Evolutionary conservation across 2,113 vertebrate species (phyloP), one percentile per base, ranked within the genome.

Genomic region (Ciconia boyciana): DNA sequence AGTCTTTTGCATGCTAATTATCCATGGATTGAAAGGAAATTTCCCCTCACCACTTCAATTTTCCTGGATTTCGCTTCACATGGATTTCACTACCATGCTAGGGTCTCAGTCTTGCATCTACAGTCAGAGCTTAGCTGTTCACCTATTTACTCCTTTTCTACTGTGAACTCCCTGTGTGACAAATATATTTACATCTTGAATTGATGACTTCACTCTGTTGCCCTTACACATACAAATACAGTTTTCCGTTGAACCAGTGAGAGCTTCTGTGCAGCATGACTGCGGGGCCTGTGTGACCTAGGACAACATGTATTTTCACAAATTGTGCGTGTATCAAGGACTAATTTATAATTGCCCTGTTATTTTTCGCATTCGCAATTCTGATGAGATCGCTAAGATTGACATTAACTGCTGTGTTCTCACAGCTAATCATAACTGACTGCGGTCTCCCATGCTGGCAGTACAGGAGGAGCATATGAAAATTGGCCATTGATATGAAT

Each of bases 391-490:
- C 2, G 13, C 46, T 41, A 46, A 82, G 51, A 94, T 5, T 74
- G 57, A 91, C 93, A 83, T 75, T 62, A 92, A 83, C 49, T 72
- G 25, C 55, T 76, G 34, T 83, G 16, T 89, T 96, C 74, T 90
- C 77, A 84, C 16, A 78, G 34, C 57, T 52, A 82, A 41, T 75
- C 65, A 55, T 19, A 78, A 25, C 52, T 52, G 44, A 77, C 13
- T 65, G 39, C 5, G 6, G 55, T 36, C 44, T 74, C 41, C 72
- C 55, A 85, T 1, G 3, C 9, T 24, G 39, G 77, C 68, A 94
- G 58, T 62, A 84, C 28, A 66, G 66, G 26, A 61, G 41, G 21
- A 62, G 8, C 43, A 25, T 11, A 44, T 9, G 9, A 75, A 90
- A 88, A 78, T 8, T 16, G 43, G 26, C 18, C n/a, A 2, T 41